Percentiles rank a stretch among this genome's conserved stretches.
Evolutionary conservation across 2,888 invertebrate genomes (phyloP).

Genomic region (Dynastes tityus): DNA sequence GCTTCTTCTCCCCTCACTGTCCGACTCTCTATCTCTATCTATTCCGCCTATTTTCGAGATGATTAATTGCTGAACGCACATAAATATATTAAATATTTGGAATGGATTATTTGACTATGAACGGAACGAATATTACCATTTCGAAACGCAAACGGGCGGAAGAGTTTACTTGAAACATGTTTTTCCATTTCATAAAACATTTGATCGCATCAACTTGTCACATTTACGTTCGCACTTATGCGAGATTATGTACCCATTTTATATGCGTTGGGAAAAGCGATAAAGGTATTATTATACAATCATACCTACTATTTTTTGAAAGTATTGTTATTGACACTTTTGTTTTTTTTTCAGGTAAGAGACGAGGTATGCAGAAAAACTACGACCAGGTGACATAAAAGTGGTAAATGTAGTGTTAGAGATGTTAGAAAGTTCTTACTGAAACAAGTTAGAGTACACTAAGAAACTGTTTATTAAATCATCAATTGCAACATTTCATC

Average conservation of each 20-base stretch:
- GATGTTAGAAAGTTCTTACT: too few species aligned
- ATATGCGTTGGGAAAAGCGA: not conserved
- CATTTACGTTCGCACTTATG: conserved; percentile 31
- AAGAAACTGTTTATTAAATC: too few species aligned
- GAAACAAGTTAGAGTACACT: too few species aligned
- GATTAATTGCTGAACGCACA: conserved; percentile 43
- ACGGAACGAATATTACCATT: conserved; percentile 38
- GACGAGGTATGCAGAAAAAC: conserved; percentile 24
- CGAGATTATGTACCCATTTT: not conserved
- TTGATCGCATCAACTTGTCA: conserved; percentile 33
- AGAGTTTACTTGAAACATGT: conserved; percentile 39
- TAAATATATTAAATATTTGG: conserved; percentile 47
- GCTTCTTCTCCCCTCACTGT: not conserved
- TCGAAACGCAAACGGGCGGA: conserved; percentile 10
- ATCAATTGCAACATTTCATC: too few species aligned
- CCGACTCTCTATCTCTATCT: conserved; percentile 3
- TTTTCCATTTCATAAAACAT: conserved; percentile 36
- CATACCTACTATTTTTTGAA: not conserved
- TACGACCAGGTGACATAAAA: not conserved
- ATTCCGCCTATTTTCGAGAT: conserved; percentile 38
- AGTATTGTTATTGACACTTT: not conserved
- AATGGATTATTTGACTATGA: conserved; percentile 42
- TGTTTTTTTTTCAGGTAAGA: conserved; percentile 41
- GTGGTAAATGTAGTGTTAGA: conserved; percentile 24
- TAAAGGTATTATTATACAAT: not conserved